These are phyloP conservation scores for Acanthosepion pharaonis DNA, from an alignment of 2,888 invertebrate species.

Conservation along the genomic window DNA sequence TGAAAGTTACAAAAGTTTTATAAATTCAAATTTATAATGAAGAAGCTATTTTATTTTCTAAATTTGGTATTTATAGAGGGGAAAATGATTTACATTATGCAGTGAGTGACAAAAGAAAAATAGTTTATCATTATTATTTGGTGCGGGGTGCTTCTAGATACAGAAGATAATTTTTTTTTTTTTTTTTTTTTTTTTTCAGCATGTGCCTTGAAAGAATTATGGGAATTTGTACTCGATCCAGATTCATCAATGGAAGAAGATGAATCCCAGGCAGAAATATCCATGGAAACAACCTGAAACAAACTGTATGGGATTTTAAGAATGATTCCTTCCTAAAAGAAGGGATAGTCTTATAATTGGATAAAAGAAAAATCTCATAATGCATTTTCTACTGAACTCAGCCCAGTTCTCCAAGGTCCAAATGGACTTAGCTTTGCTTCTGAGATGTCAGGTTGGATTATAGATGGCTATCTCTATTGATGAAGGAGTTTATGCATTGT, in stretches of 20 bases:
- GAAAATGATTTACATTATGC: too few relatives aligned
- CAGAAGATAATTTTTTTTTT: constrained; percentile 24
- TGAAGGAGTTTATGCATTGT: neutral
- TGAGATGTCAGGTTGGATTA: neutral
- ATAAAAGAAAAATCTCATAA: neutral
- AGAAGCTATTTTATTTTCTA: too few relatives aligned
- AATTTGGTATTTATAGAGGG: too few relatives aligned
- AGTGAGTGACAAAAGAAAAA: too few relatives aligned
- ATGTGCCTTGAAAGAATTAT: constrained; percentile 58
- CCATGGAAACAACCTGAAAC: constrained; percentile 35
- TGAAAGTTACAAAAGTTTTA: too few relatives aligned
- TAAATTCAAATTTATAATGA: too few relatives aligned
- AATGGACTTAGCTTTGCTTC: neutral
- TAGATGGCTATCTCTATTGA: neutral
- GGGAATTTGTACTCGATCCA: constrained; percentile 58
- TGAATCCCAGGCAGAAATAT: neutral
- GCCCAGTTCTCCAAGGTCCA: neutral
- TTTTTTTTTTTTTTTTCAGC: constrained; percentile 55
- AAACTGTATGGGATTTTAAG: neutral
- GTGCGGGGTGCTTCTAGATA: too few relatives aligned
- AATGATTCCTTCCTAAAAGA: neutral
- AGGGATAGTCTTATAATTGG: neutral
- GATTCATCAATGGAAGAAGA: constrained; percentile 50
- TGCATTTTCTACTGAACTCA: neutral
- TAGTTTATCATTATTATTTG: too few relatives aligned